Base-by-base conservation (phyloP, 2,797 vertebrate species). In the Catostomus latipinnis region DNA sequence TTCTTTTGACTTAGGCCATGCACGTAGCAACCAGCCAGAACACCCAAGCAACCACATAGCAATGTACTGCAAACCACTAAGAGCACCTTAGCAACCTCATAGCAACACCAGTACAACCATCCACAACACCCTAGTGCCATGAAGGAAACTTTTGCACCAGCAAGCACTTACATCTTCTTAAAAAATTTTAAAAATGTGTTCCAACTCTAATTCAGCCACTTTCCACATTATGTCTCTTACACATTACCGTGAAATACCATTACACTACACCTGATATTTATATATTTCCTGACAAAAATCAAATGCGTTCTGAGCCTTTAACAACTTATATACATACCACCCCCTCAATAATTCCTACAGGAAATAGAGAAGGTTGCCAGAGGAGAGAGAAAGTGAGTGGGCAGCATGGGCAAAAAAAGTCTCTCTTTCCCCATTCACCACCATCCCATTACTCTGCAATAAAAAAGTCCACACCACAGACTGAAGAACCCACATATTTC, bases 291-390 rank as follows among this genome's bases (percentile, higher is more conserved):
- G 34, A n/a, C 16, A 60, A 9, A 34, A 54, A 6, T 8, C 13
- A 3, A 3, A 50, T 50, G 12, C 50, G 61, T 34, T 69, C 34
- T 13, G 14, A 18, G 9, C 16, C 9, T 34, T 75, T 9, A 8
- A 16, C 14, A 70, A 22, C 52, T 22, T 52, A 46, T 48, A 58
- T 16, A 53, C 48, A 14, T 45, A 34, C 11, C 45, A 34, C 34
- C n/a, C 5, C 52, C 85, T 88, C 92, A 89, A 89, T 91, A 88
- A 86, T 82, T 92, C 89, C 88, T 88, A 92, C 92, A 93, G 93
- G 92, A 93, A 94, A 89, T 80, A 52, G 16, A 65, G 87, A 85
- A 91, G 90, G 90, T 91, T 90, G 86, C 68, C 84, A 76, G 83
- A 46, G 43, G 71, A 82, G 60, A 79, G 73, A 73, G 76, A 50